Evolutionary conservation across 1,140 invertebrate genomes (phyloP).

Genomic region (Drosophila persimilis): DNA sequence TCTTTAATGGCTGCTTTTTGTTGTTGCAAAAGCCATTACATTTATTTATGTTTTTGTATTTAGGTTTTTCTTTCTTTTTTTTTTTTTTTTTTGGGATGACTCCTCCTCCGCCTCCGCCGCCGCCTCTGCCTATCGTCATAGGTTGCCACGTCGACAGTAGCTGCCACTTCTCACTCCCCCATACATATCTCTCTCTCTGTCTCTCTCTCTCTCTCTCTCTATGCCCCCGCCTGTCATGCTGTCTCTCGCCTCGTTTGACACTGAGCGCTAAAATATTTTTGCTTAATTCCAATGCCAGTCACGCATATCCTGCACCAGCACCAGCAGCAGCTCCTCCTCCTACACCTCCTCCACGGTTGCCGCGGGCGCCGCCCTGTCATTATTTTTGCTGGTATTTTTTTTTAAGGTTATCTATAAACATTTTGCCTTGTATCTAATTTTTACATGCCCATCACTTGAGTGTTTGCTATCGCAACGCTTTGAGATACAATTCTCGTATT

Average conservation of each 20-base stretch:
- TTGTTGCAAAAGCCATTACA: constrained; percentile 64
- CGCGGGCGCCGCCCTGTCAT: constrained; percentile 12
- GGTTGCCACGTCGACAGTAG: constrained; percentile 49
- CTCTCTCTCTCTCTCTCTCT: too few relatives aligned
- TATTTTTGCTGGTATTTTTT: constrained; percentile 47
- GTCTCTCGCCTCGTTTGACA: constrained; percentile 69
- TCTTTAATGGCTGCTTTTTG: constrained; percentile 39
- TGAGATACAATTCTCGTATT: constrained; percentile 13
- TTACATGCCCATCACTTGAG: constrained; percentile 5
- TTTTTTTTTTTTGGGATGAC: constrained; percentile 21
- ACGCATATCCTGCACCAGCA: constrained; percentile 67
- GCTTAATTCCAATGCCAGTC: constrained; percentile 77
- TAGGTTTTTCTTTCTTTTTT: constrained; percentile 1
- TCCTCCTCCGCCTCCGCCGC: not conserved
- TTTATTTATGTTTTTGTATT: constrained; percentile 71
- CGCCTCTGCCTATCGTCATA: not conserved
- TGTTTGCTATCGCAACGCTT: not conserved
- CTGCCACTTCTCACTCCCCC: not conserved
- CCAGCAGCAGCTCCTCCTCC: not conserved
- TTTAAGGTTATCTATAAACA: constrained; percentile 64
- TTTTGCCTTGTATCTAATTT: constrained; percentile 44
- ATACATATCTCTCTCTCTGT: too few relatives aligned
- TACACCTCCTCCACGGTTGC: not conserved
- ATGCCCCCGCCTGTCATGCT: constrained; percentile 7
- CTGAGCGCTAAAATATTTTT: constrained; percentile 55